Evolutionary conservation across 1,140 invertebrate species (phyloP).

Genomic region (Daktulosphaira vitifoliae): DNA sequence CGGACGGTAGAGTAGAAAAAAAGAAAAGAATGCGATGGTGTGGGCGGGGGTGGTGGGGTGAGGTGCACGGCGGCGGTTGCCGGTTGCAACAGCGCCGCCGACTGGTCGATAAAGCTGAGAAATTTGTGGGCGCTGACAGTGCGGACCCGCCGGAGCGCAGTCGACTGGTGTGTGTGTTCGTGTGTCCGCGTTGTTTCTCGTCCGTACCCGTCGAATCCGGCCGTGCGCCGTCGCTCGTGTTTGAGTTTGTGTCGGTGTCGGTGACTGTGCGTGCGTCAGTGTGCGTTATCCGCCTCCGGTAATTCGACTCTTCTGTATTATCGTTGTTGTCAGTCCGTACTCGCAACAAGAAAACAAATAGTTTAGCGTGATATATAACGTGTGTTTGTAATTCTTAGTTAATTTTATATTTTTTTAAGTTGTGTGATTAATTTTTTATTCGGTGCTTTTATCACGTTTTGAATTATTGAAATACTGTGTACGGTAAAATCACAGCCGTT

Average conservation of each 20-base stretch:
- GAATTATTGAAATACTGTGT: background rate
- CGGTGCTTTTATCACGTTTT: background rate
- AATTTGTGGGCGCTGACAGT: constrained; percentile 33
- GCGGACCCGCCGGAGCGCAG: constrained; percentile 29
- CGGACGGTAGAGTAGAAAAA: background rate
- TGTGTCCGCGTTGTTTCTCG: background rate
- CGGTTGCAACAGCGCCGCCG: constrained; percentile 32
- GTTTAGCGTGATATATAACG: background rate
- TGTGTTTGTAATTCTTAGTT: background rate
- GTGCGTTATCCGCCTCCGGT: constrained; percentile 33
- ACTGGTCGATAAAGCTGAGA: constrained; percentile 33
- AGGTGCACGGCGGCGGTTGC: constrained; percentile 10
- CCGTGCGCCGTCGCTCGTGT: background rate
- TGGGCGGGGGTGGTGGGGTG: background rate
- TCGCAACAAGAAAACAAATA: too few relatives aligned
- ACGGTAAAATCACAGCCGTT: background rate
- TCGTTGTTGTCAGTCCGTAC: constrained; percentile 22
- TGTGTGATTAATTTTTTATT: too few relatives aligned
- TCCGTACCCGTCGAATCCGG: constrained; percentile 8
- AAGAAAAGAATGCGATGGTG: constrained; percentile 12
- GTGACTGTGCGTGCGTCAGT: constrained; percentile 21
- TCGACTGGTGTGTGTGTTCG: constrained; percentile 8
- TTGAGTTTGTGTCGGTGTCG: background rate
- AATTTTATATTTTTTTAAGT: too few relatives aligned
- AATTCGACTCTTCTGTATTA: constrained; percentile 28